Percentiles rank a stretch among this genome's conserved stretches.
Evolutionary conservation across 1,140 invertebrate genomes (phyloP).

Genomic region (Drosophila hydei): DNA sequence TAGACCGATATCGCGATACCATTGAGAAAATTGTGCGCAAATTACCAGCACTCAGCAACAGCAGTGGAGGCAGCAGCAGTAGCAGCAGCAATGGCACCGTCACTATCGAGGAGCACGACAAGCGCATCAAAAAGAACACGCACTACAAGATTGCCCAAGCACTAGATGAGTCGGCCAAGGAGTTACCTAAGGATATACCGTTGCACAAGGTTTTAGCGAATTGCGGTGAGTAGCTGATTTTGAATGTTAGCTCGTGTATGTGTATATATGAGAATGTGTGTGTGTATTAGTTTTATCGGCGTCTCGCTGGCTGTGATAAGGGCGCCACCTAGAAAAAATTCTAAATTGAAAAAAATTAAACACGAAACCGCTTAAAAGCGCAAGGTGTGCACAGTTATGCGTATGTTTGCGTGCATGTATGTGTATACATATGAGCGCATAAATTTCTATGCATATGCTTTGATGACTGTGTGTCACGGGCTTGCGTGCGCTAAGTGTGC

Average conservation of each 20-base stretch:
- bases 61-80: conserved; percentile 45
- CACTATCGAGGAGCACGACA: conserved; percentile 89
- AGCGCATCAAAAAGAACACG: conserved; percentile 87
- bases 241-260: conserved; percentile 5
- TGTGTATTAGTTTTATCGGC: conserved; percentile 14
- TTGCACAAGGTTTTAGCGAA: conserved; percentile 86
- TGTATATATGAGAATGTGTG: conserved; percentile 19
- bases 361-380: conserved; percentile 35
- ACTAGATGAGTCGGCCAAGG: conserved; percentile 86
- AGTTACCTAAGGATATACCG: conserved; percentile 85
- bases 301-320: conserved; percentile 32
- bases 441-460: conserved; percentile 40
- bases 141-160: conserved; percentile 86
- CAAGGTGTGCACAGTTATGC: conserved; percentile 59
- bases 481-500: conserved; percentile 56
- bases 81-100: conserved; percentile 67
- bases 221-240: conserved; percentile 85
- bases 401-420: conserved; percentile 14
- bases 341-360: conserved; percentile 43
- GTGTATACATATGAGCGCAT: conserved; percentile 26
- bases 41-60: conserved; percentile 84
- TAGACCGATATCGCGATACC: conserved; percentile 92
- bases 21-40: conserved; percentile 88
- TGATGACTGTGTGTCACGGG: conserved; percentile 72
- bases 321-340: conserved; percentile 3